phyloP scores from a whole-genome alignment of 92 coral and sea anemone species.

The Phymanthus crucifer region DNA sequence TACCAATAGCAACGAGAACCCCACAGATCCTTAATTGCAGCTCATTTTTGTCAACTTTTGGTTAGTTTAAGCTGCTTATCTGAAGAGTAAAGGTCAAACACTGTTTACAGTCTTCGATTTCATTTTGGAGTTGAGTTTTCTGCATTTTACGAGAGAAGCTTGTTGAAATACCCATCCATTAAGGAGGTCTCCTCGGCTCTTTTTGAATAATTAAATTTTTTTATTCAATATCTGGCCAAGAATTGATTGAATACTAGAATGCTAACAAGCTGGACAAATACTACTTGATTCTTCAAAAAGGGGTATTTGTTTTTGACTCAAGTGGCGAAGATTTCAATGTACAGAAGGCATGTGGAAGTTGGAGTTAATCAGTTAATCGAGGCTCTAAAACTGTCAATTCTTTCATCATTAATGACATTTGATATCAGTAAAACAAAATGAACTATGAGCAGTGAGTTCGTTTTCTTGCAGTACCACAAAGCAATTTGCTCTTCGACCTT shows the following conservation, averaged over 20 bases:
- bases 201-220: neutral
- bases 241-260: constrained; percentile 12
- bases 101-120: constrained; percentile 10
- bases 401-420: neutral
- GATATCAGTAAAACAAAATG: neutral
- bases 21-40: constrained; percentile 4
- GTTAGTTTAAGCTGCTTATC: constrained; percentile 17
- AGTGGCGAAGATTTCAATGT: neutral
- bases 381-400: neutral
- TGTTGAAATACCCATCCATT: neutral
- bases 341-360: neutral
- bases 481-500: neutral
- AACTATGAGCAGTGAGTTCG: neutral
- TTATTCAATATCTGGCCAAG: neutral
- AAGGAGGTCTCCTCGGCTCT: neutral
- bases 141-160: neutral
- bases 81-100: constrained; percentile 19
- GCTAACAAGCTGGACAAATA: constrained; percentile 20
- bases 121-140: neutral
- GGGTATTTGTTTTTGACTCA: neutral
- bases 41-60: neutral
- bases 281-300: neutral
- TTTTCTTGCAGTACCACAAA: neutral
- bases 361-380: constrained; percentile 6
- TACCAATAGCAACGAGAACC: constrained; percentile 1